Base-by-base conservation (phyloP, 2,797 vertebrate genomes). In the Hylomyscus alleni region DNA sequence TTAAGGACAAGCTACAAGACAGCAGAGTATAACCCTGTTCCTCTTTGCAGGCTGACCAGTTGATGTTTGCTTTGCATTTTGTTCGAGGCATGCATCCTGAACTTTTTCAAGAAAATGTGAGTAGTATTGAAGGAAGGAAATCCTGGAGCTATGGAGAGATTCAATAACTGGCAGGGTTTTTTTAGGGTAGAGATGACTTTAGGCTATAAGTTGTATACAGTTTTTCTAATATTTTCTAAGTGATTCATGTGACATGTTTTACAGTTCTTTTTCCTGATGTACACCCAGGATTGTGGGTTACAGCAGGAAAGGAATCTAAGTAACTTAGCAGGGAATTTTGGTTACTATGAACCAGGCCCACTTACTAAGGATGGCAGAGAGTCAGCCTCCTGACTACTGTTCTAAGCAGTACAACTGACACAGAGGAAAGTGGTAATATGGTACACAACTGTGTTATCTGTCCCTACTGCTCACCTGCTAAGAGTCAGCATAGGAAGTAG, bases 51-150 rank as follows among this genome's bases (percentile, higher is more conserved):
- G 99, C 99, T 73, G 99, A 99, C 98, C 99, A 99, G 96, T 97
- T 99, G 92, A 99, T 99, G 99, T 99, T 99, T 92, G 99, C 99
- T 13, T 97, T 99, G 92, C 99, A 99, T 98, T 99, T 99, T 98
- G 99, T 99, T 94, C 99, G 99, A 98, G 99, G 99, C 93, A 99
- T 99, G 99, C 98, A 99, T 96, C 99, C 99, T 58, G 99, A 99
- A 84, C 98, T 99, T 95, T 99, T 99, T 97, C 99, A 99, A 97
- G 99, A 99, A 95, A 99, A 99, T 69, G 99, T 99, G 98, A 99
- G 99, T 99, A 58, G 5, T 82, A 67, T 37, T 67, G 34, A 87
- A 84, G 44, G 76, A 88, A 52, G 15, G 13, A 58, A 87, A 60
- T 54, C 40, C 81, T 89, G 81, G 12, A 67, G 26, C 75, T 85